These are phyloP conservation scores for Chondrosia reniformis DNA, from an alignment of 37 sponge, comb jelly and placozoan genomes.

Conservation along the genomic window DNA sequence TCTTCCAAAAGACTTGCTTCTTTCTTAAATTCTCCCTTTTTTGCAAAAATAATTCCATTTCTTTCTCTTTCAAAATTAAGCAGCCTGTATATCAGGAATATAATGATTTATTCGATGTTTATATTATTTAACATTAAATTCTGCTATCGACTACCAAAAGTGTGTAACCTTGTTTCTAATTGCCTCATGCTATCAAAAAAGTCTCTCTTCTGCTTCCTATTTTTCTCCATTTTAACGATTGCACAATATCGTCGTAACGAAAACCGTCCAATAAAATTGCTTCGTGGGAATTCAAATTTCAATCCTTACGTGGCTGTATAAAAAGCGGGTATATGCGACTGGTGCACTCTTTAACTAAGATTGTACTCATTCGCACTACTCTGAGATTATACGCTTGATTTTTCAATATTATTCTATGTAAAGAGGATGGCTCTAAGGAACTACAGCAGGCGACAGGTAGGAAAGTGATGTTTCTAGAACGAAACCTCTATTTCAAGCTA, in stretches of 20 bases:
- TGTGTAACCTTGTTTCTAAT: slow-evolving; percentile 11
- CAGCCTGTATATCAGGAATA: slow-evolving; percentile 25
- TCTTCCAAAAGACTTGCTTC: slow-evolving; percentile 55
- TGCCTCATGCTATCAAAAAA: slow-evolving; percentile 10
- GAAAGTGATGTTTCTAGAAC: neutral
- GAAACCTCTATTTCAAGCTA: too few relatives aligned
- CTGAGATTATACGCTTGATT: too few relatives aligned
- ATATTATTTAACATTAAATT: neutral
- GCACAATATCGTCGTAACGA: neutral
- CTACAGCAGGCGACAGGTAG: neutral
- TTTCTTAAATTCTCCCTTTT: slow-evolving; percentile 35
- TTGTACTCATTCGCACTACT: too few relatives aligned
- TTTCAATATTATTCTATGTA: too few relatives aligned
- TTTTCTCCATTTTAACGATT: slow-evolving; percentile 22
- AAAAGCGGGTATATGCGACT: too few relatives aligned
- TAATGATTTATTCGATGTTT: neutral
- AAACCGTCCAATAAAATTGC: slow-evolving; percentile 9
- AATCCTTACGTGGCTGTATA: too few relatives aligned
- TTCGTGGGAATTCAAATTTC: neutral
- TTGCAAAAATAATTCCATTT: slow-evolving; percentile 26
- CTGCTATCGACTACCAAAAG: neutral
- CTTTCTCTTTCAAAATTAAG: slow-evolving; percentile 55
- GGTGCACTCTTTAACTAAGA: too few relatives aligned
- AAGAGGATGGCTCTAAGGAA: slow-evolving; percentile 13
- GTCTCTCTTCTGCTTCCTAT: slow-evolving; percentile 14